Percentiles rank a stretch among this genome's conserved stretches.
These are phyloP conservation scores for Ptychobarbus kaznakovi DNA, from an alignment of 2,797 vertebrate genomes.

Conservation along the genomic window DNA sequence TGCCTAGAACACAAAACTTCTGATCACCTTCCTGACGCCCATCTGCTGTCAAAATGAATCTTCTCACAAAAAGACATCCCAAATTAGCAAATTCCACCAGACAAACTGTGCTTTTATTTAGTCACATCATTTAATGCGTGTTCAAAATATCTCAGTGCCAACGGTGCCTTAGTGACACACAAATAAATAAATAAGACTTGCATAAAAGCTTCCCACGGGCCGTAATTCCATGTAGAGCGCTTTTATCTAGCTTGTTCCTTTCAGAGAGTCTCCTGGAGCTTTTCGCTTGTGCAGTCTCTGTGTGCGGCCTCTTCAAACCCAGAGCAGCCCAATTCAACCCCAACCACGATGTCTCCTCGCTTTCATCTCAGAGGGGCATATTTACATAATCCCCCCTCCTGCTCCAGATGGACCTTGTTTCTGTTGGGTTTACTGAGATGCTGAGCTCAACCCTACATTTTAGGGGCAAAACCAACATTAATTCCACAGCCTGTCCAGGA, in stretches of 20 bases:
- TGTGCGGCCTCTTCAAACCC: slow-evolving; percentile 24
- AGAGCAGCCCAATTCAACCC: slow-evolving; percentile 18
- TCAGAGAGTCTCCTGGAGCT: slow-evolving; percentile 41
- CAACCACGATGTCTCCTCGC: slow-evolving; percentile 6
- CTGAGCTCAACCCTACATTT: slow-evolving; percentile 36
- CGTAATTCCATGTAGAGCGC: slow-evolving; percentile 30
- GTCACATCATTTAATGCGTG: background rate
- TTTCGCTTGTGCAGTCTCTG: slow-evolving; percentile 9
- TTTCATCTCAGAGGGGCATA: slow-evolving; percentile 44
- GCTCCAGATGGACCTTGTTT: slow-evolving; percentile 40
- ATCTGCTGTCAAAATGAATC: background rate
- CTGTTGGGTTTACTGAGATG: slow-evolving; percentile 23
- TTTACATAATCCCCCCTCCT: slow-evolving; percentile 42
- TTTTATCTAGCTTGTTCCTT: slow-evolving; percentile 45
- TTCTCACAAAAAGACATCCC: slow-evolving; percentile 13
- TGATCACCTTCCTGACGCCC: background rate
- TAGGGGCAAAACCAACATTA: slow-evolving; percentile 11
- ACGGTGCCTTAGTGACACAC: slow-evolving; percentile 4
- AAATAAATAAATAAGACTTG: slow-evolving; percentile 25
- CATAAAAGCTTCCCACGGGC: slow-evolving; percentile 4
- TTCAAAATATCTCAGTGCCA: slow-evolving; percentile 11
- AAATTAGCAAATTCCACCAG: slow-evolving; percentile 11
- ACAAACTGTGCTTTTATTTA: slow-evolving; percentile 16
- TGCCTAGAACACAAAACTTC: background rate
- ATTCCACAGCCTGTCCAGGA: slow-evolving; percentile 1